phyloP scores from a whole-genome alignment of 2,113 vertebrate species.

The Cavia porcellus region DNA sequence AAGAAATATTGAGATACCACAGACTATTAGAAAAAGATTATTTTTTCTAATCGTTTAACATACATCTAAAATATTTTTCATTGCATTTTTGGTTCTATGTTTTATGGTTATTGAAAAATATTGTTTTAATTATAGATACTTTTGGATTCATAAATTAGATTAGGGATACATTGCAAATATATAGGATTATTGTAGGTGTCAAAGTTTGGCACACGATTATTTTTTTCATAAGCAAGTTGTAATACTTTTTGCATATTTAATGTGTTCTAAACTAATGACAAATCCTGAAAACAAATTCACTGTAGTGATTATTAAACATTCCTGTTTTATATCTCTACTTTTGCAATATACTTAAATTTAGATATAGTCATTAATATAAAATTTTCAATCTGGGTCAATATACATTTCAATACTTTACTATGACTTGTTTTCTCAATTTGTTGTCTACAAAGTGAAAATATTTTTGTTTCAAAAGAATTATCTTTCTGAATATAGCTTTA shows the following conservation, averaged over 20 bases:
- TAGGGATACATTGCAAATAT: neutral
- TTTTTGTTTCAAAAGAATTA: neutral
- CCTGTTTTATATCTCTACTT: neutral
- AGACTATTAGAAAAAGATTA: neutral
- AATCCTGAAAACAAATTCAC: neutral
- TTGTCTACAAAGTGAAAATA: neutral
- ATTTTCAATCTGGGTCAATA: neutral
- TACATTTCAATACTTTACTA: neutral
- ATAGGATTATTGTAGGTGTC: neutral
- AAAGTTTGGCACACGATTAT: neutral
- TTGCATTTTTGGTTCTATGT: neutral
- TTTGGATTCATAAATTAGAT: neutral
- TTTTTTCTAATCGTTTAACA: neutral
- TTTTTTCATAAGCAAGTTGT: neutral
- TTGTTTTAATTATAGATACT: neutral
- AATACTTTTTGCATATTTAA: neutral
- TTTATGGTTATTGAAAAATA: neutral
- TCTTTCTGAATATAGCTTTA: neutral
- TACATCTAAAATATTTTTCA: neutral
- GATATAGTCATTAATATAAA: neutral
- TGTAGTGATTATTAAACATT: neutral
- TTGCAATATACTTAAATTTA: neutral
- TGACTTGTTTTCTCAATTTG: too few relatives aligned
- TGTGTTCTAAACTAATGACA: neutral
- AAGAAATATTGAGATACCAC: neutral